A percentile compares a stretch with the other conserved stretches of the same genome.
These are phyloP conservation scores for Drosophila phalerata DNA, from an alignment of 2,888 invertebrate species.

Conservation along the genomic window DNA sequence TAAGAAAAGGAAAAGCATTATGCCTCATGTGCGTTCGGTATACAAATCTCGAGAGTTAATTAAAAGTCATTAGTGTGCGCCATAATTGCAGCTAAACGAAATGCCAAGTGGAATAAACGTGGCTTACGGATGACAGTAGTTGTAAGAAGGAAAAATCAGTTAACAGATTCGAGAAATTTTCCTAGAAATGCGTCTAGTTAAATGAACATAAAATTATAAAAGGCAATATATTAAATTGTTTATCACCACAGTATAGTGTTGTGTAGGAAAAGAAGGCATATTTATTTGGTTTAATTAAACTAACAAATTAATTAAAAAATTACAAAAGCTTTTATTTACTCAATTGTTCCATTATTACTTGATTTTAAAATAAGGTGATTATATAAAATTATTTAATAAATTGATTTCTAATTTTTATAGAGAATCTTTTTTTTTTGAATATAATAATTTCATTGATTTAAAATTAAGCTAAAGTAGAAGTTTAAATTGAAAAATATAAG, in stretches of 20 bases:
- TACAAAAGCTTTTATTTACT: too few relatives aligned
- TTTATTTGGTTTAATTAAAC: neutral
- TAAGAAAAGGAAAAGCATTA: slow-evolving; percentile 40
- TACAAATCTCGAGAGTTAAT: slow-evolving; percentile 76
- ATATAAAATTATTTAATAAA: too few relatives aligned
- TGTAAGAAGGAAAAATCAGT: neutral
- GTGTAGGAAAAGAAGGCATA: neutral
- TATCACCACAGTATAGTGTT: neutral
- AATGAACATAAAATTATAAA: slow-evolving; percentile 19
- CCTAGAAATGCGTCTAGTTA: neutral
- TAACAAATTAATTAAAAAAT: too few relatives aligned
- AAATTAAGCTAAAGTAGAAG: too few relatives aligned
- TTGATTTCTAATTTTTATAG: too few relatives aligned
- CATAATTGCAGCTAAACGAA: slow-evolving; percentile 67
- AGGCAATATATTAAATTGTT: neutral
- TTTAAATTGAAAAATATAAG: too few relatives aligned
- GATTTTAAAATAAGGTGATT: too few relatives aligned
- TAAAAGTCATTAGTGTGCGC: slow-evolving; percentile 76
- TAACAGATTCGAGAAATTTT: neutral
- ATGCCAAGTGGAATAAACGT: slow-evolving; percentile 32
- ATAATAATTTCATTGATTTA: too few relatives aligned
- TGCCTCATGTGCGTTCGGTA: slow-evolving; percentile 45
- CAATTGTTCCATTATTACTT: too few relatives aligned
- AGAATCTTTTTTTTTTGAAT: too few relatives aligned
- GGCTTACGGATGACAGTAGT: neutral